These are phyloP conservation scores for Danionella cerebrum DNA, from an alignment of 2,113 vertebrate genomes.

Conservation along the genomic window DNA sequence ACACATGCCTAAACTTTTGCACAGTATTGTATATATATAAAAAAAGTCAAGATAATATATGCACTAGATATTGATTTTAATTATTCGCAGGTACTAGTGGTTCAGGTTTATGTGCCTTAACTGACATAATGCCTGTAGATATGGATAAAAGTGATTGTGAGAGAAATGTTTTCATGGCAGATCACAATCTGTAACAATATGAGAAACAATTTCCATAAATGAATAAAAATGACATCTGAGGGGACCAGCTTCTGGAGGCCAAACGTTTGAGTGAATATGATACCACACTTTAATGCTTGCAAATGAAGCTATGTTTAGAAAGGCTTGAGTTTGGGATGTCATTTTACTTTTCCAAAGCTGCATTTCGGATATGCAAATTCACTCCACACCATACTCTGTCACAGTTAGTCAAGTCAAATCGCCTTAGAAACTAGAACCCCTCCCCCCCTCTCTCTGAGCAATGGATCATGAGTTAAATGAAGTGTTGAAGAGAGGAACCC, in stretches of 20 bases:
- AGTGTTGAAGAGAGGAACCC: conserved; percentile 25
- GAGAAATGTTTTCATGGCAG: no score
- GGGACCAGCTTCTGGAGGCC: not conserved
- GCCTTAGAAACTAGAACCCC: not conserved
- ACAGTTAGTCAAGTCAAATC: not conserved
- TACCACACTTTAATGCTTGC: not conserved
- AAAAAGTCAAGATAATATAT: no score
- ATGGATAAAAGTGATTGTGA: no score
- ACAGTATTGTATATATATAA: no score
- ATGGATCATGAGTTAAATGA: conserved; percentile 35
- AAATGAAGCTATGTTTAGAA: not conserved
- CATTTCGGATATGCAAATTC: not conserved
- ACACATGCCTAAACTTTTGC: no score
- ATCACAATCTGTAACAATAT: no score
- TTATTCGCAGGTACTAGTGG: no score
- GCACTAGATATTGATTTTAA: no score
- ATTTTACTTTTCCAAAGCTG: not conserved
- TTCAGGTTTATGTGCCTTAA: no score
- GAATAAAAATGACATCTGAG: not conserved
- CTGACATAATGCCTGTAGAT: no score
- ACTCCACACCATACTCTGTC: not conserved
- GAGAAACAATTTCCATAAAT: no score
- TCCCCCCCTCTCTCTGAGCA: conserved; percentile 11
- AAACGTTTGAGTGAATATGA: not conserved
- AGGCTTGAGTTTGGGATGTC: not conserved